Evolutionary conservation across 2,797 vertebrate species (phyloP).

Genomic region (Molossus molossus): DNA sequence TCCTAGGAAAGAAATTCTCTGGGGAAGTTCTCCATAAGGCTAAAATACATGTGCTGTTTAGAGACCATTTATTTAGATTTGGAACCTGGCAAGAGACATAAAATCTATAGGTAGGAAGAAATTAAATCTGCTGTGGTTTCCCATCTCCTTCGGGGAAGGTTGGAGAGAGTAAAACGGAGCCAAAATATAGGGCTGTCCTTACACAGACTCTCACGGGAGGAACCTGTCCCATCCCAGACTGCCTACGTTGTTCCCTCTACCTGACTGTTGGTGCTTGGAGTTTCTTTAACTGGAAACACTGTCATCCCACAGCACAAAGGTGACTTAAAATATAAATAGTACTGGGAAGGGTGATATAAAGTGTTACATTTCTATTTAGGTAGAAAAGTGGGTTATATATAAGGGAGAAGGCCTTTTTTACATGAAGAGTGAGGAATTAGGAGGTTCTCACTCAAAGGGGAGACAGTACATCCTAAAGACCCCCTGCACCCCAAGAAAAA

Average conservation of each 20-base stretch:
- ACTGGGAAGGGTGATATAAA: not conserved
- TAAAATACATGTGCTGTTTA: slow-evolving; percentile 41
- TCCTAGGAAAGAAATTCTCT: slow-evolving; percentile 49
- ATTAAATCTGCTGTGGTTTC: slow-evolving; percentile 6
- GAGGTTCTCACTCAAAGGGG: not conserved
- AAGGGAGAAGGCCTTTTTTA: not conserved
- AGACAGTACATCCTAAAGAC: not conserved
- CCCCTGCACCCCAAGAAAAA: not conserved
- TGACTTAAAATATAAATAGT: not conserved
- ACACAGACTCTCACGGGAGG: not conserved
- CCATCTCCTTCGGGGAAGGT: not conserved
- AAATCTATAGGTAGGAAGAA: slow-evolving; percentile 17
- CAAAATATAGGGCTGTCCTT: not conserved
- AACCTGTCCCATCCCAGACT: not conserved
- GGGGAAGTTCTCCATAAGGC: not conserved
- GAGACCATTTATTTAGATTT: slow-evolving; percentile 46
- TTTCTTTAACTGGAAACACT: slow-evolving; percentile 18
- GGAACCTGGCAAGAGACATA: slow-evolving; percentile 17
- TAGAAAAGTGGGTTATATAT: slow-evolving; percentile 8
- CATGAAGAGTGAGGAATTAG: not conserved
- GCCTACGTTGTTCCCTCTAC: not conserved
- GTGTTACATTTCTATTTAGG: not conserved
- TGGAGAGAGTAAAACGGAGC: not conserved
- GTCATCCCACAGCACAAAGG: slow-evolving; percentile 46
- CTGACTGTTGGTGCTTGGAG: not conserved